These are phyloP conservation scores for Lepilemur septentrionalis DNA, from an alignment of 2,797 vertebrate genomes.

Conservation along the genomic window DNA sequence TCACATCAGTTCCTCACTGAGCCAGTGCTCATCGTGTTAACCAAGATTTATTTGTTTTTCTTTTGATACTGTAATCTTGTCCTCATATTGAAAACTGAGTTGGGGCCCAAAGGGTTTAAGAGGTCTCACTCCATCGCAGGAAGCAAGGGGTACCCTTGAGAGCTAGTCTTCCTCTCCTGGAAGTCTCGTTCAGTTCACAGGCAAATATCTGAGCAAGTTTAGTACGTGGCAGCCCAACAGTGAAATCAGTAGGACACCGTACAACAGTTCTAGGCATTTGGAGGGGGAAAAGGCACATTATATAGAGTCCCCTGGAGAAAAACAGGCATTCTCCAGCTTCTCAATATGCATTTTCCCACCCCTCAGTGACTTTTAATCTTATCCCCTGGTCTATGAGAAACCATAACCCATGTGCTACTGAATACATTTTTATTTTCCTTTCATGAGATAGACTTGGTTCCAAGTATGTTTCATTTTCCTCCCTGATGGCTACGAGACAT, in stretches of 20 bases:
- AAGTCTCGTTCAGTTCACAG: background rate
- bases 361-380: conserved; percentile 12
- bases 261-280: background rate
- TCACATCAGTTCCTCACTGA: background rate
- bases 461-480: conserved; percentile 29
- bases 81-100: background rate
- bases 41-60: background rate
- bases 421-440: conserved; percentile 24
- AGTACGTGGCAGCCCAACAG: background rate
- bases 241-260: conserved; percentile 42
- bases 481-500: conserved; percentile 33
- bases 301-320: background rate
- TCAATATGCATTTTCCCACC: background rate
- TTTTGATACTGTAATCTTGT: background rate
- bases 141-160: background rate
- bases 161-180: background rate
- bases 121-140: background rate
- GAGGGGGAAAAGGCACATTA: conserved; percentile 2
- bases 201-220: background rate
- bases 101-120: background rate
- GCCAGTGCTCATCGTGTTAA: background rate
- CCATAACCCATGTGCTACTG: conserved; percentile 7
- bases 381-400: background rate
- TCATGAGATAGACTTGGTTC: conserved; percentile 16
- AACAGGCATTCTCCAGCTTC: background rate